Conservation (phyloP, 2,888 invertebrate species). For the Galerucella nymphaeae region DNA sequence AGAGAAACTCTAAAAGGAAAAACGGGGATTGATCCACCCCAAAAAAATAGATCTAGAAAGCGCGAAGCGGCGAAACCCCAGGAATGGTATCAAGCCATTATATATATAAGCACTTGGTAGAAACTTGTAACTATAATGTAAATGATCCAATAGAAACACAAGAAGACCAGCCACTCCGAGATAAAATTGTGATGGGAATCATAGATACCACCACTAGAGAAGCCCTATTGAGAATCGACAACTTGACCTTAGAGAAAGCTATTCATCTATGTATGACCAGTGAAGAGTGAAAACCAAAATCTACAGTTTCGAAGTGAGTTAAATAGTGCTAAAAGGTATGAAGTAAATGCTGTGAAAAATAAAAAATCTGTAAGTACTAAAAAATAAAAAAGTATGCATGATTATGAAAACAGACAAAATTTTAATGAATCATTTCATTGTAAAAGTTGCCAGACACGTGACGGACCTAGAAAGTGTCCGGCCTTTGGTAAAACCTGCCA, state of each 20-base stretch:
- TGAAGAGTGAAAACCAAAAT: background rate
- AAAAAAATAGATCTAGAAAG: too few relatives aligned
- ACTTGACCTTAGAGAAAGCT: background rate
- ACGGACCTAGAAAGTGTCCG: conserved; percentile 6
- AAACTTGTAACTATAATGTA: conserved; percentile 4
- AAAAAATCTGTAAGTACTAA: too few relatives aligned
- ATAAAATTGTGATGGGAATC: conserved; percentile 5
- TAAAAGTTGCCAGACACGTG: conserved; percentile 2
- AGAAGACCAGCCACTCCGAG: conserved; percentile 6
- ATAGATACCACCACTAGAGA: background rate
- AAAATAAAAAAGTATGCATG: too few relatives aligned
- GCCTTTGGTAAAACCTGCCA: background rate
- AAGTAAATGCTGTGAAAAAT: too few relatives aligned
- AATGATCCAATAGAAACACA: background rate
- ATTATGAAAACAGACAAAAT: too few relatives aligned
- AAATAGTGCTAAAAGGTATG: too few relatives aligned
- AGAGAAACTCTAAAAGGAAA: too few relatives aligned
- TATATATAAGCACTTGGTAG: background rate
- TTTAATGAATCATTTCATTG: background rate
- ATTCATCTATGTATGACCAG: background rate
- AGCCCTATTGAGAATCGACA: background rate
- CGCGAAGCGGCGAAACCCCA: too few relatives aligned
- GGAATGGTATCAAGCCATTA: too few relatives aligned
- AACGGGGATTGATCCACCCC: too few relatives aligned
- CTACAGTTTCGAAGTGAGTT: too few relatives aligned